A percentile compares a stretch with the other conserved stretches of the same genome.
phyloP scores from a whole-genome alignment of 2,113 vertebrate species.

The Buteo buteo region DNA sequence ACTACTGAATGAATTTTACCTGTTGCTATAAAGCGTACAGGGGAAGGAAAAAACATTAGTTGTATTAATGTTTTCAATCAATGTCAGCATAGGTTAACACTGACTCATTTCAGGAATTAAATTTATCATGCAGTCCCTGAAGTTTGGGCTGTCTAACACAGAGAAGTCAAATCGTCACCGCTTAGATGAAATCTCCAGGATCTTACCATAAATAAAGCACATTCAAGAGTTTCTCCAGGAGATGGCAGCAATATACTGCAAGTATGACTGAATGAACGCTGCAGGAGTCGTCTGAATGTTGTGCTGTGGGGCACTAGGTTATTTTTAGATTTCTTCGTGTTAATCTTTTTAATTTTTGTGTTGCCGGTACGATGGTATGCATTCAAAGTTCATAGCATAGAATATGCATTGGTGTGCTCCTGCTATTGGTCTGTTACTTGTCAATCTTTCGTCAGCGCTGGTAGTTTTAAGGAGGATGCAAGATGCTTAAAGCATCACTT shows the following conservation, averaged over 20 bases:
- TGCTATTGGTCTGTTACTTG: slow-evolving; percentile 59
- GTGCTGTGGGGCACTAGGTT: slow-evolving; percentile 4
- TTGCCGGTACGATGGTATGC: slow-evolving; percentile 15
- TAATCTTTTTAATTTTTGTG: slow-evolving; percentile 41
- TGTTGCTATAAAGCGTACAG: not conserved
- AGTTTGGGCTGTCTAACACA: not conserved
- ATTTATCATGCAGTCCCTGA: not conserved
- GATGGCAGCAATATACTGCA: slow-evolving; percentile 69
- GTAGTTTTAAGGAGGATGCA: slow-evolving; percentile 57
- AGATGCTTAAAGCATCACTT: slow-evolving; percentile 57
- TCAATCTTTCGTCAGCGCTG: slow-evolving; percentile 45
- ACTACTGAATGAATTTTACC: not conserved
- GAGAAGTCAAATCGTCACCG: not conserved
- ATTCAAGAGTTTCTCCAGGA: slow-evolving; percentile 57
- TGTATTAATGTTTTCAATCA: not conserved
- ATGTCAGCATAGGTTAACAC: not conserved
- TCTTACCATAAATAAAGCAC: not conserved
- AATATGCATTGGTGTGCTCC: slow-evolving; percentile 31
- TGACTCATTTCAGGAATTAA: not conserved
- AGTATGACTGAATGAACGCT: not conserved
- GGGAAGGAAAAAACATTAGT: not conserved
- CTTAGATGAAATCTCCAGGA: not conserved
- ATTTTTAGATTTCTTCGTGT: slow-evolving; percentile 44
- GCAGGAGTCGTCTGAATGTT: not conserved
- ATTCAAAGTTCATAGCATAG: slow-evolving; percentile 46